Evolutionary conservation across 1,140 invertebrate genomes (phyloP).

Genomic region (Sitophilus oryzae): DNA sequence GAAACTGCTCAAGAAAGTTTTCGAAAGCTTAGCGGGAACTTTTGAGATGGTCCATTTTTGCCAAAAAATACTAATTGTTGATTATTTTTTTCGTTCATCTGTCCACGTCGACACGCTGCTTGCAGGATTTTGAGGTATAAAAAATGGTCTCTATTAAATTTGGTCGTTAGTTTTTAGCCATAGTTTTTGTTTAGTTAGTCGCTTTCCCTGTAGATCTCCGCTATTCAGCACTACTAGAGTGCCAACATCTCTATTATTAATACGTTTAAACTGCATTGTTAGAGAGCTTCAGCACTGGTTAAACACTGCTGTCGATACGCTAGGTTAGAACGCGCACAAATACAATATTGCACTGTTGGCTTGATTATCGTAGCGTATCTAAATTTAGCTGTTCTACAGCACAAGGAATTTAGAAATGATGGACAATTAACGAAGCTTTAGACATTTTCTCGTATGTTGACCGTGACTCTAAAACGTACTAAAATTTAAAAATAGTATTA

Average conservation of each 20-base stretch:
- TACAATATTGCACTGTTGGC: too few relatives aligned
- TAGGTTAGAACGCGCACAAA: neutral
- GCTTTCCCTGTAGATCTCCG: slow-evolving; percentile 52
- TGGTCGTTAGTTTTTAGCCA: slow-evolving; percentile 48
- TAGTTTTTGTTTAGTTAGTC: slow-evolving; percentile 46
- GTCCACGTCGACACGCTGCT: slow-evolving; percentile 46
- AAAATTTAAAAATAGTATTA: neutral
- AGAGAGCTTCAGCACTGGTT: neutral
- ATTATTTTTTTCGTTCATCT: slow-evolving; percentile 49
- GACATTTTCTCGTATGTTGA: neutral
- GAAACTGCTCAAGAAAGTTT: slow-evolving; percentile 19
- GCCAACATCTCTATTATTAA: slow-evolving; percentile 11
- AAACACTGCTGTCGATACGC: neutral
- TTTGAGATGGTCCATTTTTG: slow-evolving; percentile 92
- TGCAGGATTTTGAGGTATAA: slow-evolving; percentile 70
- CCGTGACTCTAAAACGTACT: neutral
- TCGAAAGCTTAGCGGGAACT: slow-evolving; percentile 64
- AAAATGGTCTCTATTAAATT: slow-evolving; percentile 40
- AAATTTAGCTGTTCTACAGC: neutral
- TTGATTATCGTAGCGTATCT: neutral
- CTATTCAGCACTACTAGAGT: slow-evolving; percentile 24
- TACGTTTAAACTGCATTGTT: slow-evolving; percentile 14
- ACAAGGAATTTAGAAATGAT: neutral
- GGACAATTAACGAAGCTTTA: too few relatives aligned
- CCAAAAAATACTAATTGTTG: slow-evolving; percentile 35